These are phyloP conservation scores for Plusia festucae DNA, from an alignment of 2,888 invertebrate species.

Conservation along the genomic window DNA sequence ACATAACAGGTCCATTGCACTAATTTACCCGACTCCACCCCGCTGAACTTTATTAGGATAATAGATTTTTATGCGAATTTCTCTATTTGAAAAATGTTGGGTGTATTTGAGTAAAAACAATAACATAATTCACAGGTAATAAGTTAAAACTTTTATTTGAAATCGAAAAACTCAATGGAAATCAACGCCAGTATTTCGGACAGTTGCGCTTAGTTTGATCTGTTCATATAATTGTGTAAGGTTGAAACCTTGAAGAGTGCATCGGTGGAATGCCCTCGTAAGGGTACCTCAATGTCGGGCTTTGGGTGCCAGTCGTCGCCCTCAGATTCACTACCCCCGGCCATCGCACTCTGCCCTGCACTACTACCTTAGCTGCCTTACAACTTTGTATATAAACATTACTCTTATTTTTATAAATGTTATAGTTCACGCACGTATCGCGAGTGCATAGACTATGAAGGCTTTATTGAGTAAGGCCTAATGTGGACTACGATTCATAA, in stretches of 20 bases:
- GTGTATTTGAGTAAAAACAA: neutral
- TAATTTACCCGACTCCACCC: conserved; percentile 46
- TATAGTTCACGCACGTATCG: conserved; percentile 42
- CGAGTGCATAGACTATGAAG: conserved; percentile 24
- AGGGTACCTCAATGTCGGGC: conserved; percentile 86
- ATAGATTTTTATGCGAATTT: conserved; percentile 13
- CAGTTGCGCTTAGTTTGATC: conserved; percentile 43
- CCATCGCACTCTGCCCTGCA: conserved; percentile 67
- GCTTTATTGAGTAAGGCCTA: conserved; percentile 24
- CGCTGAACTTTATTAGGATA: conserved; percentile 16
- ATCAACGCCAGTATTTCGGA: conserved; percentile 26
- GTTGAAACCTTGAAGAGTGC: conserved; percentile 78
- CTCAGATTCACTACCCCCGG: conserved; percentile 79
- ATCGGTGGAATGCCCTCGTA: conserved; percentile 84
- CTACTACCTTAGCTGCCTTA: conserved; percentile 62
- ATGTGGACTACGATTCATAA: conserved; percentile 5
- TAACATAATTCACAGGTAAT: neutral
- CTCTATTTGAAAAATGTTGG: neutral
- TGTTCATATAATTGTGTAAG: conserved; percentile 55
- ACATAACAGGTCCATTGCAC: conserved; percentile 59
- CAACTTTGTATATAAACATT: conserved; percentile 77
- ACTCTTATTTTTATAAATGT: conserved; percentile 41
- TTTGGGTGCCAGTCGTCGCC: conserved; percentile 83
- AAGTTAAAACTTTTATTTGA: neutral
- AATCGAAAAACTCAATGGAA: conserved; percentile 10